phyloP scores from a whole-genome alignment of 2,797 vertebrate genomes.

The Hydrolagus colliei region DNA sequence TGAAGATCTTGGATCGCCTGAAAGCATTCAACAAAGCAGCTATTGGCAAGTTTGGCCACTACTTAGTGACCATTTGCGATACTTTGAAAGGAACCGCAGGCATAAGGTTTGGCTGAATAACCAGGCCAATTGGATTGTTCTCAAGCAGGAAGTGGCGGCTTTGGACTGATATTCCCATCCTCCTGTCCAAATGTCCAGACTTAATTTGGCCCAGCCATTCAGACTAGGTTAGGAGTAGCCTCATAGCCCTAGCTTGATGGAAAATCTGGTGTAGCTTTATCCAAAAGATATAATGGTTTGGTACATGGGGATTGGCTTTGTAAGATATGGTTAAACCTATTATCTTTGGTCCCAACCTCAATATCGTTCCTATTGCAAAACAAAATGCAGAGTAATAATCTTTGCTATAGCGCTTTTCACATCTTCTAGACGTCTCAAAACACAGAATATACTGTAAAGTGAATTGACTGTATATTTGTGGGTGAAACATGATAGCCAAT shows the following conservation, averaged over 20 bases:
- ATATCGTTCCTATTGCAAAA: neutral
- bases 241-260: neutral
- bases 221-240: neutral
- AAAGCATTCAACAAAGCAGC: neutral
- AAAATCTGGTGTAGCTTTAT: neutral
- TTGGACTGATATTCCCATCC: neutral
- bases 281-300: neutral
- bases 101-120: neutral
- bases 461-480: too few species aligned
- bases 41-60: neutral
- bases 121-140: neutral
- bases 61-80: neutral
- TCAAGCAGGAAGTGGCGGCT: neutral
- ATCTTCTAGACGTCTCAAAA: too few species aligned
- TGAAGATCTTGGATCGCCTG: neutral
- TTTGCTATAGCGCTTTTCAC: too few species aligned
- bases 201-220: neutral
- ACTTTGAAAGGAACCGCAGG: neutral
- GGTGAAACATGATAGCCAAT: too few species aligned
- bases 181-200: neutral
- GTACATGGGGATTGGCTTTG: neutral
- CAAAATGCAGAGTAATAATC: too few species aligned
- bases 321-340: neutral
- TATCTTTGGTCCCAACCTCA: neutral
- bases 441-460: too few species aligned